These are phyloP conservation scores for Acleris laterana DNA, from an alignment of 2,888 invertebrate species.

Conservation along the genomic window DNA sequence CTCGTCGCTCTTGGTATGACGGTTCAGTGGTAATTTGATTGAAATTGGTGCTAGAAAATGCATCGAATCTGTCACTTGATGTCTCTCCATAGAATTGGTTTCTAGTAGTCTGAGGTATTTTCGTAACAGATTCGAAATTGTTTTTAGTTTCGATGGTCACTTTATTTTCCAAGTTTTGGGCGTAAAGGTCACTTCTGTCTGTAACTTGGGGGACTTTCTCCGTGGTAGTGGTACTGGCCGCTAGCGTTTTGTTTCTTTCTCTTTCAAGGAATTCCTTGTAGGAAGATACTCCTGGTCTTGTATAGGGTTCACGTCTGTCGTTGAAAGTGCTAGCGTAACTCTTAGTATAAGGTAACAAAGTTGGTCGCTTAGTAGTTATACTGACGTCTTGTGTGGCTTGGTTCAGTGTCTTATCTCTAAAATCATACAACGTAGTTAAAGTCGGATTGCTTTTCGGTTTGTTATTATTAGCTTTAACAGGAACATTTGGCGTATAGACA, in stretches of 20 bases:
- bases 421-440: slow-evolving; percentile 75
- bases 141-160: slow-evolving; percentile 59
- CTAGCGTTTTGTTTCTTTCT: slow-evolving; percentile 67
- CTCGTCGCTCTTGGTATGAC: slow-evolving; percentile 86
- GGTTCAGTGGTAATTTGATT: slow-evolving; percentile 62
- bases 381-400: slow-evolving; percentile 47
- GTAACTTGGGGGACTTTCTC: slow-evolving; percentile 58
- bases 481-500: slow-evolving; percentile 69
- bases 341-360: slow-evolving; percentile 73
- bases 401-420: slow-evolving; percentile 61
- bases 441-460: slow-evolving; percentile 64
- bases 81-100: slow-evolving; percentile 53
- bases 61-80: slow-evolving; percentile 59
- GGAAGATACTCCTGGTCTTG: slow-evolving; percentile 75
- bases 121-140: slow-evolving; percentile 71
- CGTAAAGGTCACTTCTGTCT: slow-evolving; percentile 52
- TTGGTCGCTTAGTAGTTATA: slow-evolving; percentile 70
- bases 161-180: slow-evolving; percentile 46
- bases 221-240: slow-evolving; percentile 58
- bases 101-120: slow-evolving; percentile 68
- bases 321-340: slow-evolving; percentile 58
- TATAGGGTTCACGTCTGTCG: slow-evolving; percentile 72
- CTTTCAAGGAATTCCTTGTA: slow-evolving; percentile 70
- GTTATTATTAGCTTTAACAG: slow-evolving; percentile 53
- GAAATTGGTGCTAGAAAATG: slow-evolving; percentile 55